Evolutionary conservation across 2,888 invertebrate genomes (phyloP).

Genomic region (Sarcophaga caerulescens): DNA sequence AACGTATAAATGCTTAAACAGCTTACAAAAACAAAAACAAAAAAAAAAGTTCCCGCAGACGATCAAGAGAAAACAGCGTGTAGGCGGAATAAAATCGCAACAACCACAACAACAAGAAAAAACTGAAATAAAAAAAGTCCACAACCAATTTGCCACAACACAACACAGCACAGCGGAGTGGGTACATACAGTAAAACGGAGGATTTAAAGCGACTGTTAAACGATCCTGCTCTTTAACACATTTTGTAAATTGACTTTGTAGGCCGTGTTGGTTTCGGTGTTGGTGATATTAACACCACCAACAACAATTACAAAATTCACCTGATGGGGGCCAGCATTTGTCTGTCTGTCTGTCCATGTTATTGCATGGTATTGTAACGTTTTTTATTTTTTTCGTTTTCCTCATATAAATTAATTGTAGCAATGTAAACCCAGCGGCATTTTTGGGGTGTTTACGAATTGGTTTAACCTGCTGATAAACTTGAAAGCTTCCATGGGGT

Average conservation of each 20-base stretch:
- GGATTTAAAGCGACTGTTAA: constrained; percentile 56
- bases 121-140: not conserved
- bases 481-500: constrained; percentile 67
- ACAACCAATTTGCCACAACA: no score
- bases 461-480: constrained; percentile 67
- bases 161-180: not conserved
- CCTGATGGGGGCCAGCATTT: constrained; percentile 50
- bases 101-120: constrained; percentile 22
- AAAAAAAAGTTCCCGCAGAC: constrained; percentile 61
- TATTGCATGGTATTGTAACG: constrained; percentile 25
- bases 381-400: constrained; percentile 25
- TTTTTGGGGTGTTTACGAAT: constrained; percentile 70
- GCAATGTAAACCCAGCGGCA: constrained; percentile 69
- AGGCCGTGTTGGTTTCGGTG: constrained; percentile 48
- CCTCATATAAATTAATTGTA: constrained; percentile 34
- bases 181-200: no score
- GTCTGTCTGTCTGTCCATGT: not conserved
- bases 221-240: constrained; percentile 68
- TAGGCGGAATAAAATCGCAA: constrained; percentile 70
- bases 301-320: constrained; percentile 64
- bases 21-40: constrained; percentile 31
- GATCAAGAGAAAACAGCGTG: constrained; percentile 65
- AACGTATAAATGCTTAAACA: constrained; percentile 53
- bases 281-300: constrained; percentile 62
- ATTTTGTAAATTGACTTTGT: constrained; percentile 61